phyloP scores from a whole-genome alignment of 2,113 vertebrate species.

The Nothoprocta pentlandii region DNA sequence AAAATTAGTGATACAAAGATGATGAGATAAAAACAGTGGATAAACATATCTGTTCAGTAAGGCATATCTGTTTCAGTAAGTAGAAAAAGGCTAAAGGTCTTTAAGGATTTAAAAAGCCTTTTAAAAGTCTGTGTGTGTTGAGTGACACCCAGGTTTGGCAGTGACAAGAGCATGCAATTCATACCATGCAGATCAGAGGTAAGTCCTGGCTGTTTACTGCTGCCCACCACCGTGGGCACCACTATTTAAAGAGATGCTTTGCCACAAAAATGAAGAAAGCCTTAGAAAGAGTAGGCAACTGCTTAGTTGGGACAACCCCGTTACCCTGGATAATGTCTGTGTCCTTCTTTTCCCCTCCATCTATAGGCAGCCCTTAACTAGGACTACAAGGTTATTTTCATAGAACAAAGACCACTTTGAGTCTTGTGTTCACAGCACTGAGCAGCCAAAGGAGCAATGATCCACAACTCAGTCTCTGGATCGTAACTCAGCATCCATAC shows the following conservation, averaged over 20 bases:
- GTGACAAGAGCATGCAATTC: not conserved
- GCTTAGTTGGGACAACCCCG: rapidly evolving
- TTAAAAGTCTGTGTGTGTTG: no score
- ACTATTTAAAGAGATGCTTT: not conserved
- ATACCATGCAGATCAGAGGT: not conserved
- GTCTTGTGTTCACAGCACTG: not conserved
- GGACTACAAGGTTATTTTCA: not conserved
- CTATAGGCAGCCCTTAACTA: rapidly evolving
- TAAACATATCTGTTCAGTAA: not conserved
- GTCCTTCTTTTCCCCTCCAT: not conserved
- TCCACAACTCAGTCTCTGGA: not conserved
- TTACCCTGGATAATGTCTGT: no score
- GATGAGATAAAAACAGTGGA: not conserved
- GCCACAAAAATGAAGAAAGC: not conserved
- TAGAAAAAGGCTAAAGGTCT: not conserved
- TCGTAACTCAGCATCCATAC: not conserved
- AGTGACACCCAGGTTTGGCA: not conserved
- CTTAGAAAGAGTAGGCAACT: not conserved
- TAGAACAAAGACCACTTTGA: not conserved
- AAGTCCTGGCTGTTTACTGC: not conserved
- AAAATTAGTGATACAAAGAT: not conserved
- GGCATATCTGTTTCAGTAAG: not conserved
- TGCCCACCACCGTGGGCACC: not conserved
- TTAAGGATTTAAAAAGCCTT: no score
- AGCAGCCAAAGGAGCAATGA: not conserved